Base-by-base conservation (phyloP, 1,140 invertebrate genomes). In the Riptortus pedestris region DNA sequence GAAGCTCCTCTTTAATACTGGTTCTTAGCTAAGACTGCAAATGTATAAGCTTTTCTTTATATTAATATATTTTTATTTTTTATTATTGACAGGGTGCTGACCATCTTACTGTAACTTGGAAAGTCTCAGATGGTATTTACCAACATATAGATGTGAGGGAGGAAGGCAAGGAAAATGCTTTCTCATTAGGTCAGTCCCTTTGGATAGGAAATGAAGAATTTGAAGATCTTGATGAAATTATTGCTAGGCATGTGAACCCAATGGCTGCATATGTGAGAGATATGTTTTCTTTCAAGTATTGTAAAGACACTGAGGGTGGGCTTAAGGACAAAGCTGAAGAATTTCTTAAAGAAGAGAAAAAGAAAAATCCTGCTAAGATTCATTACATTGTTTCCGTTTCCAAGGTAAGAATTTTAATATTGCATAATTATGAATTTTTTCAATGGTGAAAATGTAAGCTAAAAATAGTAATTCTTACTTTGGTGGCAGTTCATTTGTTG, bases 211-310 rank as follows among this genome's bases (percentile, higher is more conserved):
- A 80, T 62, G 90, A 91, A 71, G 90, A 96, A 71, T 99, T 95
- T 77, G 96, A 99, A 79, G 96, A 99, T 78, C 76, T 99, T 16
- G 96, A 99, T 77, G 96, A 99, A 86, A 99, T 99, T 52, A 92
- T 99, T 38, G 95, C 96, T 0, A 83, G 95, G 12, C 84, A 96
- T 75, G 86, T 99, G 4, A 93, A 90, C 67, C 96, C 96, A 0
- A 96, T 99, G 93, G 94, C 96, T 2, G 80, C 84, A 0, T 87
- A 88, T 72, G 92, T 91, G 0, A 80, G 93, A 0, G 96, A 99
- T 72, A 79, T 99, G 27, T 76, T 96, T 14, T 82, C 85, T 22
- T 97, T 95, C 74, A 95, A 94, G 72, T 96, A 97, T 72, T 96
- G 87, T 73, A 85, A 85, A 69, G 79, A 85, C 52, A 77, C 83